Conservation (phyloP, 2,888 invertebrate species). For the Dermolepida albohirtum region DNA sequence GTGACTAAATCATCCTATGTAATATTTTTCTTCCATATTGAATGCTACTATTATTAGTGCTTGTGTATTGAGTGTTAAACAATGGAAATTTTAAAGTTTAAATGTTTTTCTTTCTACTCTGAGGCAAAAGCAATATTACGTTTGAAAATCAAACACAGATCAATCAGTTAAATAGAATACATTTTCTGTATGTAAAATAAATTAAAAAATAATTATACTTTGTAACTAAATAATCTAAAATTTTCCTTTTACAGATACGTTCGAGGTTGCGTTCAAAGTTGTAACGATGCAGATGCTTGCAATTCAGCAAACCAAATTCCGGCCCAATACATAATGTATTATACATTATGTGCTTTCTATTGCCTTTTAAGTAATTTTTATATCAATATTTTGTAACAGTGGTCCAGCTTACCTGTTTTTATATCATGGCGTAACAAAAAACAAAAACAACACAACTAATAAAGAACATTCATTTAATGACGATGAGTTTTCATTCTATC, state of each 20-base stretch:
- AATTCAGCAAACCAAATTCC: slow-evolving; percentile 65
- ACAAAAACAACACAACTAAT: slow-evolving; percentile 13
- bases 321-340: slow-evolving; percentile 30
- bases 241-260: slow-evolving; percentile 75
- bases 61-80: too few relatives aligned
- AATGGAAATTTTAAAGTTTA: too few relatives aligned
- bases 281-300: slow-evolving; percentile 93
- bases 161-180: too few relatives aligned
- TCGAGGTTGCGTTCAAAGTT: slow-evolving; percentile 93
- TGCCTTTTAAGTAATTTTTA: slow-evolving; percentile 36
- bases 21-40: too few relatives aligned
- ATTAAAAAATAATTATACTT: too few relatives aligned
- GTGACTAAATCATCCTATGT: too few relatives aligned
- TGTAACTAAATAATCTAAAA: too few relatives aligned
- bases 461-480: slow-evolving; percentile 24
- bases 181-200: too few relatives aligned
- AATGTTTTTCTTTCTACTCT: too few relatives aligned
- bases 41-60: too few relatives aligned
- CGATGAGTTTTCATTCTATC: background rate
- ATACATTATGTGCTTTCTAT: slow-evolving; percentile 31
- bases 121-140: too few relatives aligned
- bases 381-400: slow-evolving; percentile 33
- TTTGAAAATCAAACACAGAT: too few relatives aligned
- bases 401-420: slow-evolving; percentile 26
- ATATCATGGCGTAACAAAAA: slow-evolving; percentile 7